Evolutionary conservation across 2,797 vertebrate genomes (phyloP).

Genomic region (Gouania willdenowi): DNA sequence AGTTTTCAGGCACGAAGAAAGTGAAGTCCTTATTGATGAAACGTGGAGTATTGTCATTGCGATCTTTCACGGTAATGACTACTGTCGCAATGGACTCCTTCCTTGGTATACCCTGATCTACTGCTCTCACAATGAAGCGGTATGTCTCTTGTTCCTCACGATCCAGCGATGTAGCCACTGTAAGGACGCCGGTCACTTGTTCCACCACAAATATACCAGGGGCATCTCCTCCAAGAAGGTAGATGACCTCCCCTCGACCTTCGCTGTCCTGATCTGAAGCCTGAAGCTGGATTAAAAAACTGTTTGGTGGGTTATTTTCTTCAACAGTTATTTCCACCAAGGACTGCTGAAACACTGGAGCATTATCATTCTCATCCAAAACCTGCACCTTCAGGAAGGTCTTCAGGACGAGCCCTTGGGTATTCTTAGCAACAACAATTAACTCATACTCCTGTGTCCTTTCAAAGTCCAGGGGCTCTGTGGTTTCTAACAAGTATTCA

Average conservation of each 20-base stretch:
- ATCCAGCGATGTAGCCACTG: slow-evolving; percentile 86
- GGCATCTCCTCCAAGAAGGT: slow-evolving; percentile 87
- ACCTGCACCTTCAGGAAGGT: slow-evolving; percentile 86
- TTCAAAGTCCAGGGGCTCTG: slow-evolving; percentile 89
- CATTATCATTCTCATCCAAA: slow-evolving; percentile 93
- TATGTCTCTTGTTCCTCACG: slow-evolving; percentile 95
- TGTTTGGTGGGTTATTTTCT: slow-evolving; percentile 91
- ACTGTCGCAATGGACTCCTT: slow-evolving; percentile 91
- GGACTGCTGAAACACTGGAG: slow-evolving; percentile 87
- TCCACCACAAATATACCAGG: slow-evolving; percentile 88
- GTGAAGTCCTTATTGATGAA: slow-evolving; percentile 99
- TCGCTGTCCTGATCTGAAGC: slow-evolving; percentile 92
- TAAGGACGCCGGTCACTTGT: slow-evolving; percentile 84
- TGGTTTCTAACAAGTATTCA: slow-evolving; percentile 93
- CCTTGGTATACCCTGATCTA: slow-evolving; percentile 87
- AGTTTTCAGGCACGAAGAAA: slow-evolving; percentile 97
- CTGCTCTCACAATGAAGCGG: slow-evolving; percentile 88
- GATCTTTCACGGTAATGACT: slow-evolving; percentile 87
- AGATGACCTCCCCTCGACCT: slow-evolving; percentile 82
- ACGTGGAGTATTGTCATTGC: slow-evolving; percentile 95
- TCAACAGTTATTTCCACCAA: slow-evolving; percentile 87
- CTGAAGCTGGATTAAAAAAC: slow-evolving; percentile 86
- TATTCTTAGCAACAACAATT: slow-evolving; percentile 81
- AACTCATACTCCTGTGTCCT: slow-evolving; percentile 83
- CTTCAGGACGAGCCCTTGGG: slow-evolving; percentile 77